Evolutionary conservation across 2,888 invertebrate species (phyloP).

Genomic region (Drosophila subsilvestris): DNA sequence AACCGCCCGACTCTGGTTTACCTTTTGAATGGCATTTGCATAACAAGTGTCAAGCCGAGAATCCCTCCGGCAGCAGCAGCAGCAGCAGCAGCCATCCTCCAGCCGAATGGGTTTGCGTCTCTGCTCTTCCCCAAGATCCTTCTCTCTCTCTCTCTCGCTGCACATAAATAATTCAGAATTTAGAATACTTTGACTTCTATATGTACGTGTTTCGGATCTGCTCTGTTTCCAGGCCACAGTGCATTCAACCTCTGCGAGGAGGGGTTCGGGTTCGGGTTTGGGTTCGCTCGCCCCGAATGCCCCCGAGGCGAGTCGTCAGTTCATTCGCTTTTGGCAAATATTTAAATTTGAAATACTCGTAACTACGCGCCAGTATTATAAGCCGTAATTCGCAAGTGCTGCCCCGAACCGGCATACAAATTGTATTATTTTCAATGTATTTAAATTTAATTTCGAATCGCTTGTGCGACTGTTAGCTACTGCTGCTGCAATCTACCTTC

Average conservation of each 20-base stretch:
- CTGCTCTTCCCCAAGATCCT: conserved; percentile 19
- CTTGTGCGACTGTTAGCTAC: conserved; percentile 11
- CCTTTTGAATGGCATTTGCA: conserved; percentile 73
- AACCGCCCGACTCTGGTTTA: conserved; percentile 45
- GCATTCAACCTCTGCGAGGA: conserved; percentile 69
- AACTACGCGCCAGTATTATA: conserved; percentile 64
- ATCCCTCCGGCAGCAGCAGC: neutral
- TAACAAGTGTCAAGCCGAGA: conserved; percentile 60
- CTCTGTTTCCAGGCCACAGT: conserved; percentile 57
- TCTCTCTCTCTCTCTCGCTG: neutral
- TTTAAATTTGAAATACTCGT: conserved; percentile 52
- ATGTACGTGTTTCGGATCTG: neutral
- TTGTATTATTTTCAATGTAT: conserved; percentile 46
- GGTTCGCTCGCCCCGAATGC: conserved; percentile 21
- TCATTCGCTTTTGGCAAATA: conserved; percentile 66
- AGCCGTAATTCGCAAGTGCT: conserved; percentile 53
- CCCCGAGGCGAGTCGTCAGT: conserved; percentile 21
- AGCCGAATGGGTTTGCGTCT: neutral
- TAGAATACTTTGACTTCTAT: conserved; percentile 5
- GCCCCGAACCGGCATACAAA: conserved; percentile 52
- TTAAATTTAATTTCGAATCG: conserved; percentile 12
- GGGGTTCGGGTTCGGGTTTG: conserved; percentile 10
- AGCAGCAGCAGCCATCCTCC: neutral
- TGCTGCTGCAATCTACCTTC: conserved; percentile 23
- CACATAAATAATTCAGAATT: conserved; percentile 66